Percentiles rank a stretch among this genome's conserved stretches.
These are phyloP conservation scores for Dermochelys coriacea DNA, from an alignment of 2,797 vertebrate species.

Conservation along the genomic window DNA sequence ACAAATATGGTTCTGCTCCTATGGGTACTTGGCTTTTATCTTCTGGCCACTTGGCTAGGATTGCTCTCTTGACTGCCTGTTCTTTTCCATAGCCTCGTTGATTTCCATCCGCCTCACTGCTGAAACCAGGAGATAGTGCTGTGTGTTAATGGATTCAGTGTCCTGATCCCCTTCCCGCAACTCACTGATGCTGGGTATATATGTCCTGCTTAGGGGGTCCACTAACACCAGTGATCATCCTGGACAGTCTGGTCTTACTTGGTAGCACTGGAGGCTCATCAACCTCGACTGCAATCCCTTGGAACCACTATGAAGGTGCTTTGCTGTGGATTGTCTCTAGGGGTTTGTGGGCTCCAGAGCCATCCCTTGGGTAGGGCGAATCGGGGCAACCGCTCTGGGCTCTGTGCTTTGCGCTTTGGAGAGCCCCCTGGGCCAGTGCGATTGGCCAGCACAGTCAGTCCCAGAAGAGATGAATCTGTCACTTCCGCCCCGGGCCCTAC, in stretches of 20 bases:
- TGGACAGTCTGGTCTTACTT: not conserved
- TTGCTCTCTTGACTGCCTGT: not conserved
- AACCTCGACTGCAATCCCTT: not conserved
- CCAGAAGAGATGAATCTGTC: no score
- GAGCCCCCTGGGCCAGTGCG: no score
- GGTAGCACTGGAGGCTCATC: not conserved
- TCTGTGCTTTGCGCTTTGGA: no score
- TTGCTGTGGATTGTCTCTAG: not conserved
- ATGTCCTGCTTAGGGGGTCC: not conserved
- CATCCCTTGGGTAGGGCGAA: no score
- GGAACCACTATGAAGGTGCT: not conserved
- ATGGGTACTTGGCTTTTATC: not conserved
- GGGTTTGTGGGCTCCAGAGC: not conserved
- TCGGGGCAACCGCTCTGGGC: no score
- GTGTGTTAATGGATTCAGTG: not conserved
- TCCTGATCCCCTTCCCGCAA: not conserved
- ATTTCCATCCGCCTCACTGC: not conserved
- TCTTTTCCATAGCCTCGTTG: not conserved
- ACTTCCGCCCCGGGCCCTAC: no score
- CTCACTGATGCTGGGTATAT: not conserved
- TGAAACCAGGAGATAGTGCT: not conserved
- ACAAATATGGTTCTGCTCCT: not conserved
- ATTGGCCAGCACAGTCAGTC: no score
- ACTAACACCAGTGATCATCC: not conserved
- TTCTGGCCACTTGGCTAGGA: not conserved